A percentile compares a stretch with the other conserved stretches of the same genome.
phyloP scores from a whole-genome alignment of 2,113 vertebrate genomes.

The Nymphicus hollandicus region DNA sequence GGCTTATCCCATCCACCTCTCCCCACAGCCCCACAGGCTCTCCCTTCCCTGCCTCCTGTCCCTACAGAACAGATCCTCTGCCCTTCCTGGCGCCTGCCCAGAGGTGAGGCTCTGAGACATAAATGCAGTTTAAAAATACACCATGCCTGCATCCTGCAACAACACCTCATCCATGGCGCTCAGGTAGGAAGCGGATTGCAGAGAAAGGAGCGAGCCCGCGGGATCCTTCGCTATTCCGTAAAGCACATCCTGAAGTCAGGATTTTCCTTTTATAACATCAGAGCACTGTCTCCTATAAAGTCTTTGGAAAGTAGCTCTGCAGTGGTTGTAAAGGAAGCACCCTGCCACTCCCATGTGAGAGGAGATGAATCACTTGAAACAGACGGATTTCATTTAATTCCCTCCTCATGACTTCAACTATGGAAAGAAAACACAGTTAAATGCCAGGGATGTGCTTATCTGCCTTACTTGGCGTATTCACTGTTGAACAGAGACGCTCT shows the following conservation, averaged over 20 bases:
- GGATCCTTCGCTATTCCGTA: neutral
- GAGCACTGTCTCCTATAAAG: neutral
- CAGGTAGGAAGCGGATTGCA: neutral
- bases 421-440: conserved; percentile 10
- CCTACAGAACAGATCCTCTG: neutral
- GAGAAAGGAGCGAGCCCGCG: neutral
- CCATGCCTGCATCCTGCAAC: neutral
- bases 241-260: neutral
- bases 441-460: conserved; percentile 30
- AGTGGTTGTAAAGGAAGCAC: neutral
- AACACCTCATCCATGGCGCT: neutral
- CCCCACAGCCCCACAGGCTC: neutral
- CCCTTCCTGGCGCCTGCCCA: neutral
- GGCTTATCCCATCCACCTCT: neutral
- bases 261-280: neutral
- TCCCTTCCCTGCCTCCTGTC: neutral
- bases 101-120: neutral
- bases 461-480: neutral
- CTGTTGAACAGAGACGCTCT: neutral
- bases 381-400: conserved; percentile 26
- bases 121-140: neutral
- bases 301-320: neutral
- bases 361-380: conserved; percentile 54
- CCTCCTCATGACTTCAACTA: neutral
- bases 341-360: conserved; percentile 35